Conservation (phyloP, 2,113 vertebrate species). For the Meles meles region DNA sequence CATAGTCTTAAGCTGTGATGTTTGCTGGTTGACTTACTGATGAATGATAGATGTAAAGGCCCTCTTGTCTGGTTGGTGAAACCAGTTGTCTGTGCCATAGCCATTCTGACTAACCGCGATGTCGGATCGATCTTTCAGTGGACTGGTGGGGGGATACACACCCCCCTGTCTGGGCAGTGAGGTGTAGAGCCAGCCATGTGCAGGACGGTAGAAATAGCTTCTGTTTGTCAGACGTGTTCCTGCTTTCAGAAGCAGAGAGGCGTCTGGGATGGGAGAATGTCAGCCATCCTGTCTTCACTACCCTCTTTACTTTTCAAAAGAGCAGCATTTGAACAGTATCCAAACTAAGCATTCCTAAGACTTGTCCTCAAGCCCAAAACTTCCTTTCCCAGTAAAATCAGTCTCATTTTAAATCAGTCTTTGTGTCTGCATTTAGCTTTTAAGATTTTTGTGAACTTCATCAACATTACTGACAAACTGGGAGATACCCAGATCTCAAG, state of each 20-base stretch:
- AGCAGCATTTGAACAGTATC: neutral
- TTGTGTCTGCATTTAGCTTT: conserved; percentile 71
- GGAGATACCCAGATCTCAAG: conserved; percentile 72
- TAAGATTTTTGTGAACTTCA: conserved; percentile 72
- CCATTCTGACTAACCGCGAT: neutral
- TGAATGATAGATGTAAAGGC: neutral
- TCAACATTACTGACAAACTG: conserved; percentile 68
- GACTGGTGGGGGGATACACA: neutral
- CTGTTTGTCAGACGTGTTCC: neutral
- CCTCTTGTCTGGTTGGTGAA: neutral
- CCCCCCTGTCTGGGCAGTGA: neutral
- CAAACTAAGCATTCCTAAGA: neutral
- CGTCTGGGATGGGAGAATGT: neutral
- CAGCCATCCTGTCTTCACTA: neutral
- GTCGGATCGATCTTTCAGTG: neutral
- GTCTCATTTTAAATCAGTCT: conserved; percentile 40
- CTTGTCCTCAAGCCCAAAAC: conserved; percentile 3
- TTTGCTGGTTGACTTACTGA: neutral
- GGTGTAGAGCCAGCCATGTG: neutral
- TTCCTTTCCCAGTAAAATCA: conserved; percentile 25
- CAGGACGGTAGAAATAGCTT: neutral
- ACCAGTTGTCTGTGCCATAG: neutral
- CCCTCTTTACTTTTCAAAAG: neutral
- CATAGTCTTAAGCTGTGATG: neutral
- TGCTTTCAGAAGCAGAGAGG: neutral